Base-by-base conservation (phyloP, 2,888 invertebrate genomes). In the Amblyjoppa fuscipennis region DNA sequence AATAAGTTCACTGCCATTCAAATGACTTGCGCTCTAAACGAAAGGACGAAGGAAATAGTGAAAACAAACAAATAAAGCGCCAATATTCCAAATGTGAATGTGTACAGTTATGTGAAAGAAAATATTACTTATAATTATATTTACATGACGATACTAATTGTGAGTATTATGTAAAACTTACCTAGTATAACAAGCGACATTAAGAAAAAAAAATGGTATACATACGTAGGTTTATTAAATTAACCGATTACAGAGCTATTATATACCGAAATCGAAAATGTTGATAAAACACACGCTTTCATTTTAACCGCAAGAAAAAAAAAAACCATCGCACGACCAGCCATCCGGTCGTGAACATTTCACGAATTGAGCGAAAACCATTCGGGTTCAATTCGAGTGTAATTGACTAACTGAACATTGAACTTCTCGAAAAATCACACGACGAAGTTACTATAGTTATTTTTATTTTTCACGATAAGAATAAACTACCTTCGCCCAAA, bases 1-100 rank as follows among this genome's bases (percentile, higher is more conserved):
- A 77, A 88, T 87, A 89, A 89, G 92, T 92, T 93, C 92, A 93
- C 93, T 92, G 93, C 93, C 93, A 93, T 90, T 90, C 89, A 90
- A 92, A 92, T 88, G 92, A 92, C 92, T 92, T 91, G 92, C 90
- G 91, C 92, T 90, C 89, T 81, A 84, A 64, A 88, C 81, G 71
- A 85, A 76, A 34, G 64, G 34, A 61, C 45, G 6, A 64, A 74
- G 83, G 51, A 86, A 88, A 89, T 87, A 90, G 87, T 89, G 88
- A 89, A 64, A 73, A 69, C 68, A 76, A 56, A 49, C 77, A 66
- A 81, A 53, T 56, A 81, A 64, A 69, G 69, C 70, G 77, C 77
- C 77, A 83, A 85, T 84, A 83, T 83, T 86, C 83, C 88, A 87
- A 88, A 83, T 86, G 91, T 92, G 91, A 91, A 91, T 92, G 91